Evolutionary conservation across 1,140 invertebrate genomes (phyloP), one percentile per base, ranked within the genome.

Genomic region (Stenopsyche tienmushanensis): DNA sequence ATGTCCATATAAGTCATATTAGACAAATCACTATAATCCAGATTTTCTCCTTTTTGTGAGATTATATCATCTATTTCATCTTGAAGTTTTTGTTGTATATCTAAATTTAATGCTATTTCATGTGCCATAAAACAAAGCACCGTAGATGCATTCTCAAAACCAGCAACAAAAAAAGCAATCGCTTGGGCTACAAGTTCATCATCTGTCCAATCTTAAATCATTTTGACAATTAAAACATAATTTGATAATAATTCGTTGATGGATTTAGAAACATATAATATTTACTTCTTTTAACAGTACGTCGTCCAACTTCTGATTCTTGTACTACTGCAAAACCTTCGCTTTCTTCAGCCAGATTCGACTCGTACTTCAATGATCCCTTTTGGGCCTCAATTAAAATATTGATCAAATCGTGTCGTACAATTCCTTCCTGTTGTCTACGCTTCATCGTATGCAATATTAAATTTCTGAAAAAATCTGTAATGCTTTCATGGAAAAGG

Each of bases 51-150:
- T 0, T 72, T 71, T 10, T 76, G 42, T 9, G 59, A 39, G 15
- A 69, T 20, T 0, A 74, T 58, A 26, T 69, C 54, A 18, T 73
- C 64, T 8, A 81, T 75, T 73, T 83, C 80, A 15, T 75, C 58
- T 3, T 71, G 62, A 0, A 83, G 59, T 67, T 72, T 76, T 23
- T 79, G 71, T 69, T 84, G 82, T 24, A 83, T 71, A 17, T 84
- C 79, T 2, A 76, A 80, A 75, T 87, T 75, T 2, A 77, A 62
- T 0, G 85, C 83, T 20, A 88, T 71, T 59, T 79, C 75, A 69
- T 83, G 70, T n/a, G n/a, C n/a, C n/a, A n/a, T n/a, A n/a, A n/a
- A n/a, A n/a, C n/a, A n/a, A n/a, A n/a, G n/a, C n/a, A n/a, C n/a
- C n/a, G n/a, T n/a, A n/a, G n/a, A n/a, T n/a, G n/a, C n/a, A n/a